Base-by-base conservation (phyloP, 2,113 vertebrate species). In the Bos javanicus region DNA sequence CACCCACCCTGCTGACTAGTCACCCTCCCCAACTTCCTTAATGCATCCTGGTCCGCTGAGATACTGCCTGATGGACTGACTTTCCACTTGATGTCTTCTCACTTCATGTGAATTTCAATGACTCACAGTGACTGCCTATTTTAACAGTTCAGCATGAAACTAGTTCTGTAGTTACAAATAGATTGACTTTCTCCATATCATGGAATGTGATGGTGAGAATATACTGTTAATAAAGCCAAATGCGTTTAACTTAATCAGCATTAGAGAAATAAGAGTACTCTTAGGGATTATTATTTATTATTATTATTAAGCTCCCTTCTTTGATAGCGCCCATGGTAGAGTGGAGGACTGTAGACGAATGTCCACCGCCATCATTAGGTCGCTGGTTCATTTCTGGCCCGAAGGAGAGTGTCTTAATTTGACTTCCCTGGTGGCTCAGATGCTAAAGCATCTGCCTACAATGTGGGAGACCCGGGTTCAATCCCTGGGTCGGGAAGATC, bases 101-200 rank as follows among this genome's bases (percentile, higher is more conserved):
- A 52, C 64, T 95, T 86, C 60, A 19, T 89, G 43, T 88, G 88
- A 88, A 89, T 86, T 76, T 94, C 76, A 88, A 0, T 96, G 64
- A 81, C 25, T 48, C 23, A 57, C 54, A 28, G 28, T 93, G 60
- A 57, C 21, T 84, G 23, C 28, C 33, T 86, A 9, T 82, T 89
- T 4, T 3, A 94, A 74, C 11, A 64, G 56, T n/a, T 89, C 59
- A 56, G 36, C 54, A 30, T 60, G 30, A 12, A 90, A 12, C 62
- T 87, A 36, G 16, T 85, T 85, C 10, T 16, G 4, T 52, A 83
- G 33, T 64, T 83, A 67, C 30, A 95, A 87, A 80, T 59, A 25
- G 9, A 48, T 2, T 30, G 19, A 46, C 33, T 83, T 62, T n/a
- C 85, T 85, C 46, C 15, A 7, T 11, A 15, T 48, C 23, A 4